Base-by-base conservation (phyloP, 2,888 invertebrate species). In the Microctonus aethiopoides region DNA sequence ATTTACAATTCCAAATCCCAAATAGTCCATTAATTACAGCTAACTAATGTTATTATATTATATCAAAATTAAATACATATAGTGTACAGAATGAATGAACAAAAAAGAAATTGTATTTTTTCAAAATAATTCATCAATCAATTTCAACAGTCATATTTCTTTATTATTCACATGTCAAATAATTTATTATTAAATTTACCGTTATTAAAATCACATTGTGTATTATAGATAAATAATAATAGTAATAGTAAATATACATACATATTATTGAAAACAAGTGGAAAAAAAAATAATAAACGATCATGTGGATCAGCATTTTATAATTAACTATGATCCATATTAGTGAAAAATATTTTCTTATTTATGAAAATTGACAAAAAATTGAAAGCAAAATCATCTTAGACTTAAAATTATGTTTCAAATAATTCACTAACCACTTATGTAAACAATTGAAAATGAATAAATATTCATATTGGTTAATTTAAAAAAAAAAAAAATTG, bases 241-340 rank as follows among this genome's bases (percentile, higher is more conserved):
- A 62, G 11, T 51, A 4, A 46, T 22, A 24, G 13, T 13, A 10
- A 26, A 54, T 24, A 54, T 24, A 54, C 13, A 26, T 26, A 70
- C 72, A 76, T 76, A 74, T 70, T 29, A 29, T 5, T 29, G 7
- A 29, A 3, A 7, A 29, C 29, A 29, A 29, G 74, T 75, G 36
- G 73, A 78, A 74, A 68, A 62, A 52, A 54, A 36, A 61, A 71
- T 67, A 39, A 72, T 67, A 39, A 72, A 75, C 75, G 71, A 77
- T 76, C 74, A 75, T 73, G 78, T 72, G 75, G 75, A 80, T 81
- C 75, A 80, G 80, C 81, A 83, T 82, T 83, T 83, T 75, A 63
- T 78, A 79, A 80, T 77, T 78, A 77, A 74, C 80, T 83, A 80
- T 81, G 81, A 83, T 83, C 80, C 76, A 76, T 74, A 80, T 79